Evolutionary conservation across 2,797 vertebrate species (phyloP).

Genomic region (Fundulus diaphanus): DNA sequence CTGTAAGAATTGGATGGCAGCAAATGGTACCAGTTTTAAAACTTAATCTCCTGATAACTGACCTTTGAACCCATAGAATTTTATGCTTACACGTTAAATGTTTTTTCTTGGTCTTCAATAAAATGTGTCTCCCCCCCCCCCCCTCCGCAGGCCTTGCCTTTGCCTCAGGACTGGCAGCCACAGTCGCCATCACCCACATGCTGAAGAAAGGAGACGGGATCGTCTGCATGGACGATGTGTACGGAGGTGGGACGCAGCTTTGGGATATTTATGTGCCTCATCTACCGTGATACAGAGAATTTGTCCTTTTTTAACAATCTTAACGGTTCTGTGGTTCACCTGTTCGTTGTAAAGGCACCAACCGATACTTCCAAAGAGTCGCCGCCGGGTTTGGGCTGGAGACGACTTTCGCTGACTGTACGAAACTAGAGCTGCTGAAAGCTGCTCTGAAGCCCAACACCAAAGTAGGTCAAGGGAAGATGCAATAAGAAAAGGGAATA

Average conservation of each 20-base stretch:
- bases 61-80: neutral
- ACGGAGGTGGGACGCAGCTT: conserved; percentile 84
- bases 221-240: conserved; percentile 92
- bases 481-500: neutral
- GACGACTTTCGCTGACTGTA: conserved; percentile 86
- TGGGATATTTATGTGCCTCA: neutral
- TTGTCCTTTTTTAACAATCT: neutral
- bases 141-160: conserved; percentile 85
- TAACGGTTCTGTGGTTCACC: neutral
- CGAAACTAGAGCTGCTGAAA: conserved; percentile 82
- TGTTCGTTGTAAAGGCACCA: conserved; percentile 83
- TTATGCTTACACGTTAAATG: neutral
- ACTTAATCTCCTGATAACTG: neutral
- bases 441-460: conserved; percentile 88
- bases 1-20: neutral
- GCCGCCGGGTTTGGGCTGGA: conserved; percentile 83
- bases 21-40: neutral
- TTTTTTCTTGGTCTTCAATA: neutral
- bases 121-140: neutral
- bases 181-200: conserved; percentile 88
- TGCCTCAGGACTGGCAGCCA: conserved; percentile 90
- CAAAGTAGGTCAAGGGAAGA: conserved; percentile 83
- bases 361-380: conserved; percentile 88
- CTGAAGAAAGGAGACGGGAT: conserved; percentile 89
- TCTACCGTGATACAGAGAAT: neutral